These are phyloP conservation scores for Neopelma chrysocephalum DNA, from an alignment of 2,797 vertebrate species.

Conservation along the genomic window DNA sequence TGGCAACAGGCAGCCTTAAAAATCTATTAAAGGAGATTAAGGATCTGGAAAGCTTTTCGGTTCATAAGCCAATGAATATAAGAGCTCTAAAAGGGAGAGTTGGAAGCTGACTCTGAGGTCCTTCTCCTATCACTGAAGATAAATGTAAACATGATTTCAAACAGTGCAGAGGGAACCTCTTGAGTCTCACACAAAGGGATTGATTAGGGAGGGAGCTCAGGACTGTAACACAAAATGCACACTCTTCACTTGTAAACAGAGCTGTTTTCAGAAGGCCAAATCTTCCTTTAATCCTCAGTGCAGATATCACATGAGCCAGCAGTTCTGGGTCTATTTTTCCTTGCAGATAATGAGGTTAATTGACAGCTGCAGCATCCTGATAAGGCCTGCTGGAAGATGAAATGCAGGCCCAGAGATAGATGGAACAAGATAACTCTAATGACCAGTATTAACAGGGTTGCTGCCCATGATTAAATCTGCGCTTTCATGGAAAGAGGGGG, in stretches of 20 bases:
- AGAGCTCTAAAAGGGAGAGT: neutral
- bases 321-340: neutral
- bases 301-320: neutral
- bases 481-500: neutral
- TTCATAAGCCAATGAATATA: neutral
- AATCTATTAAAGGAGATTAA: slow-evolving; percentile 15
- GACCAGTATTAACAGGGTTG: neutral
- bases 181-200: neutral
- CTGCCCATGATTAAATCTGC: slow-evolving; percentile 2
- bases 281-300: neutral
- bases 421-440: neutral
- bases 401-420: neutral
- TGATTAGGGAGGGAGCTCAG: neutral
- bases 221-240: neutral
- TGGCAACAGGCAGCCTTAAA: neutral
- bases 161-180: neutral
- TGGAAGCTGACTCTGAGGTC: neutral
- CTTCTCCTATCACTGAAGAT: neutral
- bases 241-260: neutral
- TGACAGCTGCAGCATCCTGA: slow-evolving; percentile 4
- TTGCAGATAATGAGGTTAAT: slow-evolving; percentile 12
- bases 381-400: neutral
- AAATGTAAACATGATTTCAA: neutral
- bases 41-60: neutral
- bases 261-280: neutral